Evolutionary conservation across 1,140 invertebrate species (phyloP).

Genomic region (Diachasma alloeum): DNA sequence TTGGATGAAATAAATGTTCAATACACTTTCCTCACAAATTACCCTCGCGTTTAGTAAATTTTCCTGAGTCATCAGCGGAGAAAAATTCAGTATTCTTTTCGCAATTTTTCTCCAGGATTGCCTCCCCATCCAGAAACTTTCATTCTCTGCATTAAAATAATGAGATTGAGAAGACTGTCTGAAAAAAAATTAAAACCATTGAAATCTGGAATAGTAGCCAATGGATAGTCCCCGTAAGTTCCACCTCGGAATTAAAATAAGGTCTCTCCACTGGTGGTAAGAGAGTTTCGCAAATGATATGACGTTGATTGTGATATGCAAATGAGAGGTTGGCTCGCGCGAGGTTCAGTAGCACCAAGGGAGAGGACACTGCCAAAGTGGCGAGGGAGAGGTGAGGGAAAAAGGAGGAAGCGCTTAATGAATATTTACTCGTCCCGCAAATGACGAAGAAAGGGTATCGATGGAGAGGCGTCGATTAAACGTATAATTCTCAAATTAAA

Average conservation of each 20-base stretch:
- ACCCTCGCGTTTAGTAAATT: too few relatives aligned
- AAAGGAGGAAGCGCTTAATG: conserved; percentile 49
- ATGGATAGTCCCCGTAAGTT: background rate
- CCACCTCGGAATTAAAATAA: background rate
- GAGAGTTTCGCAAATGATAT: conserved; percentile 49
- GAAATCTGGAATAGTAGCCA: background rate
- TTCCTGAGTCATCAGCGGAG: too few relatives aligned
- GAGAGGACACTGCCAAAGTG: background rate
- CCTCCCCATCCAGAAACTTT: too few relatives aligned
- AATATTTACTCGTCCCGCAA: conserved; percentile 53
- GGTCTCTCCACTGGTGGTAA: background rate
- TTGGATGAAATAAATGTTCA: too few relatives aligned
- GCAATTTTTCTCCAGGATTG: too few relatives aligned
- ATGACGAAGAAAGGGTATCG: conserved; percentile 35
- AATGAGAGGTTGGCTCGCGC: conserved; percentile 38
- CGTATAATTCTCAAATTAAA: conserved; percentile 64
- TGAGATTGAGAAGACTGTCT: too few relatives aligned
- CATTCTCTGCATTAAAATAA: too few relatives aligned
- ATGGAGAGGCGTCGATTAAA: conserved; percentile 56
- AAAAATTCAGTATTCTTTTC: too few relatives aligned
- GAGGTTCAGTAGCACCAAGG: conserved; percentile 29
- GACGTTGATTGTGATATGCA: conserved; percentile 59
- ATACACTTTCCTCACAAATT: too few relatives aligned
- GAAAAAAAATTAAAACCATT: background rate
- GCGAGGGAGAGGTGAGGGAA: conserved; percentile 10